phyloP scores from a whole-genome alignment of 2,888 invertebrate species.

The Exocentrus adspersus region DNA sequence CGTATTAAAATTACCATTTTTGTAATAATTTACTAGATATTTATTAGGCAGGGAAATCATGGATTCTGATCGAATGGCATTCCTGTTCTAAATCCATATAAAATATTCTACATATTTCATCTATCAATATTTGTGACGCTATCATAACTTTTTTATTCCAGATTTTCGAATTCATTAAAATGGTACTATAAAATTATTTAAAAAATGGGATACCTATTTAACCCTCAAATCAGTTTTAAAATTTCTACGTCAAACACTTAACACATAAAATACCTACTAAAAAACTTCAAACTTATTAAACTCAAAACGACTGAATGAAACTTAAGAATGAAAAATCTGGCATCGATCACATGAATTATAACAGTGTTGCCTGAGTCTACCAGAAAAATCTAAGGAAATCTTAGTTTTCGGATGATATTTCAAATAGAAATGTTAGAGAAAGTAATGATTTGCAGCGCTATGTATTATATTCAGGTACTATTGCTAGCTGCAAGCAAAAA shows the following conservation, averaged over 20 bases:
- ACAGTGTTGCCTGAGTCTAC: constrained; percentile 24
- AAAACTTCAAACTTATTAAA: neutral
- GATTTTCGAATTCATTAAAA: too few relatives aligned
- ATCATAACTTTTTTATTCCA: too few relatives aligned
- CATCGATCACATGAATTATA: constrained; percentile 27
- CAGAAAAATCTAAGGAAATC: constrained; percentile 24
- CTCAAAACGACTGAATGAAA: constrained; percentile 5
- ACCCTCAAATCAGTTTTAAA: constrained; percentile 13
- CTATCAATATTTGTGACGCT: too few relatives aligned
- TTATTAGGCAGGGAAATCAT: too few relatives aligned
- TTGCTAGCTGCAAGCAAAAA: constrained; percentile 53
- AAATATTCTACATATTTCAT: too few relatives aligned
- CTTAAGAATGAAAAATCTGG: constrained; percentile 18
- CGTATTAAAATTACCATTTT: too few relatives aligned
- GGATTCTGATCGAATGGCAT: too few relatives aligned
- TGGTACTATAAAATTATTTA: too few relatives aligned
- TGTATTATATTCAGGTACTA: constrained; percentile 62
- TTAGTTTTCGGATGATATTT: constrained; percentile 13
- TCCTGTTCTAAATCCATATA: too few relatives aligned
- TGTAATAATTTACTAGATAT: too few relatives aligned
- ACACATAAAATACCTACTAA: constrained; percentile 8
- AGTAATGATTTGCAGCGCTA: constrained; percentile 49
- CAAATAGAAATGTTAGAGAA: constrained; percentile 24
- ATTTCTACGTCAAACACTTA: constrained; percentile 19
- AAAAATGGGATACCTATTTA: too few relatives aligned